Evolutionary conservation across 2,797 vertebrate species (phyloP), one percentile per base, ranked within the genome.

Genomic region (Galagoides demidoff): DNA sequence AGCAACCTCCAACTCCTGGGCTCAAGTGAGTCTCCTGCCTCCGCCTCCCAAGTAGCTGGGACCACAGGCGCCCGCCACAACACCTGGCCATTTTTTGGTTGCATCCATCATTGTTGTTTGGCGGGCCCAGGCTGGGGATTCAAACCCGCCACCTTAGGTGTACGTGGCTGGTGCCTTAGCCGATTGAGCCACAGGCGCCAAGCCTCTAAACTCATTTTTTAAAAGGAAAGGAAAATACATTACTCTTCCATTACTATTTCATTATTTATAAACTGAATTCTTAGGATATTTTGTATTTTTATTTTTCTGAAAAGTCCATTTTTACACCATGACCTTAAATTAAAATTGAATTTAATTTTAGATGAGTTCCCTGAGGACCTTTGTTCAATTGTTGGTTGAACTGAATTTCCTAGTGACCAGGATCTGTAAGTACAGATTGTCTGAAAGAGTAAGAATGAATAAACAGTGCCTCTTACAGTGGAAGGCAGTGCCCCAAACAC

Each of bases 311-410:
- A 59, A 93, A 93, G 68, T 81, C 59, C 29, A 45, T 61, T 63
- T 93, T 87, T 37, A 93, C 3, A 61, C n/a, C 22, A 76, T 78
- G 49, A 90, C 45, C 61, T 93, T 87, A 94, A 83, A 49, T 55
- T 86, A 68, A 61, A 73, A 87, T 9, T 61, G 61, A 27, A 76
- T 95, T 92, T 71, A 63, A 87, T 85, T 79, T 83, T 82, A 85
- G 81, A 7, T 43, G 70, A 70, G 45, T 94, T 77, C 37, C 59
- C 31, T 78, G 70, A 78, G 7, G n/a, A 78, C 39, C 19, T 45
- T 31, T 34, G 34, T 77, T 78, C 19, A 88, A 5, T 45, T 61
- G 29, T n/a, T 57, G 63, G 25, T 27, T 88, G 71, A 78, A 96
- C 63, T 55, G 31, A 57, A 91, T 57, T 94, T 88, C 57, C 63